phyloP scores from a whole-genome alignment of 1,140 invertebrate species.

The Heliconius hewitsoni region DNA sequence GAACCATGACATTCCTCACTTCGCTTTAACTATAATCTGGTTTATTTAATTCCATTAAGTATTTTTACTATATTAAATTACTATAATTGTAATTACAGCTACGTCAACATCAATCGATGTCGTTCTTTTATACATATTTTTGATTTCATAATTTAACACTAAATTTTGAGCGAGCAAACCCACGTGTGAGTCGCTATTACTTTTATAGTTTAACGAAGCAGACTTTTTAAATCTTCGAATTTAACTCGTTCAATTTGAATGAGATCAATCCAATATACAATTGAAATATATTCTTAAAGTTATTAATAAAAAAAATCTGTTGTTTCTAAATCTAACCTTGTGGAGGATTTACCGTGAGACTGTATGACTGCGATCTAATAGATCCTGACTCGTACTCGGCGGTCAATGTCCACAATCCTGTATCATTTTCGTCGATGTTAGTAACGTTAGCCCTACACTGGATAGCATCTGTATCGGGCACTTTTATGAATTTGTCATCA shows the following conservation, averaged over 20 bases:
- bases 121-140: no score
- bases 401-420: constrained; percentile 41
- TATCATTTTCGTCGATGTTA: constrained; percentile 40
- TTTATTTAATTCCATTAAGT: background rate
- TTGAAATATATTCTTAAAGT: background rate
- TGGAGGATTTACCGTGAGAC: constrained; percentile 39
- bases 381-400: constrained; percentile 21
- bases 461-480: constrained; percentile 24
- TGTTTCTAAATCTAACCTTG: constrained; percentile 40
- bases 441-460: constrained; percentile 36
- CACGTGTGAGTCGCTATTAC: no score
- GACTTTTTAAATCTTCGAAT: background rate
- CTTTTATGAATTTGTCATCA: constrained; percentile 38
- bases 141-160: no score
- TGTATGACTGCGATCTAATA: constrained; percentile 27
- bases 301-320: background rate
- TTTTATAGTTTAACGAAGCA: background rate
- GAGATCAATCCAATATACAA: background rate
- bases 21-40: background rate
- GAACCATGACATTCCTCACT: background rate
- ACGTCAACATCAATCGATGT: no score
- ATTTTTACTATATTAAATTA: background rate
- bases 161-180: no score
- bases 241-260: background rate
- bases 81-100: background rate